phyloP scores from a whole-genome alignment of 2,888 invertebrate genomes.

The Dermolepida albohirtum region DNA sequence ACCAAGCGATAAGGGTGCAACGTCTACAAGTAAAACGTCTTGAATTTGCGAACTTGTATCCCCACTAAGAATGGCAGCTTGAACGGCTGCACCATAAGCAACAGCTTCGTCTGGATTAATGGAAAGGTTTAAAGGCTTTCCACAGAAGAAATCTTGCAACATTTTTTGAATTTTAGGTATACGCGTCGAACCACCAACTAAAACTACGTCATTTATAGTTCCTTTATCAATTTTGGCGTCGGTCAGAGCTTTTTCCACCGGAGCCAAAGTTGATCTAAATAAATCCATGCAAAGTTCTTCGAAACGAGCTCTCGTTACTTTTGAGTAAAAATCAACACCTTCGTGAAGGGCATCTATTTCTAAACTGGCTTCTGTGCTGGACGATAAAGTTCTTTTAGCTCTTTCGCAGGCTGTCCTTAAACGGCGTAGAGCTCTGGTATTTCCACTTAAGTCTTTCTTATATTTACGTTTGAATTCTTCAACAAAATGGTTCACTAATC shows the following conservation, averaged over 20 bases:
- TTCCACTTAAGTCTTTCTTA: constrained; percentile 75
- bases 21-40: constrained; percentile 86
- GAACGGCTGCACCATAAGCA: constrained; percentile 94
- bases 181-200: constrained; percentile 91
- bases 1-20: constrained; percentile 81
- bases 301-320: constrained; percentile 84
- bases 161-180: constrained; percentile 93
- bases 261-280: constrained; percentile 80
- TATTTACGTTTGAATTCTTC: constrained; percentile 83
- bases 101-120: constrained; percentile 95
- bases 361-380: constrained; percentile 81
- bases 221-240: constrained; percentile 89
- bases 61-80: constrained; percentile 90
- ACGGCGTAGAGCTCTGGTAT: constrained; percentile 83
- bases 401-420: constrained; percentile 88
- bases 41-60: constrained; percentile 76
- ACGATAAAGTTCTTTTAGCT: constrained; percentile 81
- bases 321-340: constrained; percentile 91
- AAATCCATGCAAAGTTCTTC: constrained; percentile 92
- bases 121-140: constrained; percentile 87
- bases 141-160: constrained; percentile 83
- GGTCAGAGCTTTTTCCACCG: constrained; percentile 85
- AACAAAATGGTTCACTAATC: constrained; percentile 82
- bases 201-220: constrained; percentile 82
- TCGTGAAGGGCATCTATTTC: constrained; percentile 92